These are phyloP conservation scores for Caenorhabditis inopinata DNA, from an alignment of 1,140 invertebrate species.

Conservation along the genomic window DNA sequence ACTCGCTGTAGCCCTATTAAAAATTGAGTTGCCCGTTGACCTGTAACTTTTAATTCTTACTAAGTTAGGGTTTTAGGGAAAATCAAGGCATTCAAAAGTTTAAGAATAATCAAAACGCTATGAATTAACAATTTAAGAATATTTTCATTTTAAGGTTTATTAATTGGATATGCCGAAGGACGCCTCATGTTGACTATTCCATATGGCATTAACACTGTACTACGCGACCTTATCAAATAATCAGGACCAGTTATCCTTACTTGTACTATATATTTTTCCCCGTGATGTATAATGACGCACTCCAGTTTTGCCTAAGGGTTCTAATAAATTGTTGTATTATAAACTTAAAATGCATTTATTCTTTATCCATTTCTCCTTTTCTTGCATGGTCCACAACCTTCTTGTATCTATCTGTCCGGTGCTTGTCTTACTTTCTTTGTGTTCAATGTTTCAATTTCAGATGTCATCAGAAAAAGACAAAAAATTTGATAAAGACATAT, in stretches of 20 bases:
- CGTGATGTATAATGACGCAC: not conserved
- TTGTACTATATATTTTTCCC: not conserved
- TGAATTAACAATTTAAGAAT: no score
- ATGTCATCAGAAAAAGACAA: not conserved
- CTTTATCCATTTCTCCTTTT: not conserved
- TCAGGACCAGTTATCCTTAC: not conserved
- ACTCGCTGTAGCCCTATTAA: no score
- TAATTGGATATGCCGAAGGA: not conserved
- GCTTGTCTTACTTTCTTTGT: not conserved
- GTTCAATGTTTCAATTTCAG: not conserved
- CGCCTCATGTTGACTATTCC: conserved; percentile 13
- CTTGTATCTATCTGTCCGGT: not conserved
- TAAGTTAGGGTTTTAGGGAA: no score
- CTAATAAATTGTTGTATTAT: not conserved
- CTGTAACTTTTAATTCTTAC: no score
- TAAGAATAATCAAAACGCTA: no score
- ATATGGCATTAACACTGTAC: not conserved
- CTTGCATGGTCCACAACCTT: not conserved
- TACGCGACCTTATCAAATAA: not conserved
- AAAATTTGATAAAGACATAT: not conserved
- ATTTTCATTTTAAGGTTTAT: conserved; percentile 34
- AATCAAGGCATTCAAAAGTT: no score
- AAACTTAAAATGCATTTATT: no score
- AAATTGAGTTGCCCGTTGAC: no score
- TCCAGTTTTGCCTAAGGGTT: not conserved